A percentile compares a stretch with the other conserved stretches of the same genome.
Evolutionary conservation across 1,140 invertebrate species (phyloP).

Genomic region (Leptestheria dahalacensis): DNA sequence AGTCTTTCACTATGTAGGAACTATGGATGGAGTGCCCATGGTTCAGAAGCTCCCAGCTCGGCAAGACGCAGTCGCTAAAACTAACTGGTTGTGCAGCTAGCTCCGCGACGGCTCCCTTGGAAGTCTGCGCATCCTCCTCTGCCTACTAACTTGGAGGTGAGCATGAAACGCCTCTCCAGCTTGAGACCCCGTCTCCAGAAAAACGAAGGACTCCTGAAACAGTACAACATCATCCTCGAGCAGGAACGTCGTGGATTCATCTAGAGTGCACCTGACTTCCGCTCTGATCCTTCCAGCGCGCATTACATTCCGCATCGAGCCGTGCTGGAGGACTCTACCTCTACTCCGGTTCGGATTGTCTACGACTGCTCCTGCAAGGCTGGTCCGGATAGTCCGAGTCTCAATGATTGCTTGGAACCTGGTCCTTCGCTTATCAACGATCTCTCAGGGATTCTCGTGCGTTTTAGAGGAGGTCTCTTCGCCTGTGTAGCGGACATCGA

Average conservation of each 20-base stretch:
- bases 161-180: not conserved
- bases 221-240: conserved; percentile 2
- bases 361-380: conserved; percentile 20
- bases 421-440: conserved; percentile 18
- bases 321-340: conserved; percentile 18
- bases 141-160: conserved; percentile 1
- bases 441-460: conserved; percentile 20
- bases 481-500: conserved; percentile 26
- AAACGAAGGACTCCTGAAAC: not conserved
- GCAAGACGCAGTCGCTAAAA: not conserved
- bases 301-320: conserved; percentile 21
- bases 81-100: not conserved
- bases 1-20: not conserved
- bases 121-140: conserved; percentile 1
- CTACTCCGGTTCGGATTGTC: conserved; percentile 20
- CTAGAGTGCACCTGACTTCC: not conserved
- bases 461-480: conserved; percentile 20
- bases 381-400: not conserved
- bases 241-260: not conserved
- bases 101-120: not conserved
- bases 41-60: not conserved
- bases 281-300: not conserved
- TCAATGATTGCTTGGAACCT: conserved; percentile 14
- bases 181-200: not conserved
- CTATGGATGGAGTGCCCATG: not conserved